phyloP scores from a whole-genome alignment of 1,140 invertebrate species.

The Andricus grossulariae region DNA sequence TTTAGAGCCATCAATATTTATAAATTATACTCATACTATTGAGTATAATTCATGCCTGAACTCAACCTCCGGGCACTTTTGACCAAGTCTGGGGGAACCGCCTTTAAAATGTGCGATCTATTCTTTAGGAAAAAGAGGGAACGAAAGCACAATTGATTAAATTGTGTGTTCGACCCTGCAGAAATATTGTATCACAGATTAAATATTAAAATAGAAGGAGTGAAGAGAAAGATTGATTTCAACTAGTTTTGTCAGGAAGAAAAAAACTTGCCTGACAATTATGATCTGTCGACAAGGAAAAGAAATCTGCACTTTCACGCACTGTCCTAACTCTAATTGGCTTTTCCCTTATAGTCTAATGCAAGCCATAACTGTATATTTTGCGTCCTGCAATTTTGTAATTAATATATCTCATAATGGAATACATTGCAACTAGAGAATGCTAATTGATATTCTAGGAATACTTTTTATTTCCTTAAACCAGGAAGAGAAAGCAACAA shows the following conservation, averaged over 20 bases:
- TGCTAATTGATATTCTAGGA: background rate
- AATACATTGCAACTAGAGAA: background rate
- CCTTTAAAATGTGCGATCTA: background rate
- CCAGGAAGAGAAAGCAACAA: background rate
- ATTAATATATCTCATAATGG: background rate
- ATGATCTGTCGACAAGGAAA: background rate
- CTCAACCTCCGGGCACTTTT: conserved; percentile 5
- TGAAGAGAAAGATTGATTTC: background rate
- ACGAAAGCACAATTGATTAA: background rate
- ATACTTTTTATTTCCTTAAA: background rate
- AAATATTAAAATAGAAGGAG: too few relatives aligned
- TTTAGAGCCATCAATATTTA: conserved; percentile 24
- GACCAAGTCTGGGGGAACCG: background rate
- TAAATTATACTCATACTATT: conserved; percentile 24
- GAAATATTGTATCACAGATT: too few relatives aligned
- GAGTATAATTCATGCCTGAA: background rate
- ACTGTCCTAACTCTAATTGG: background rate
- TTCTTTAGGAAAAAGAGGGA: background rate
- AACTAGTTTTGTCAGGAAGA: background rate
- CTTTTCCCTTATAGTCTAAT: background rate
- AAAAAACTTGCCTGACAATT: background rate
- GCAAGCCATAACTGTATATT: background rate
- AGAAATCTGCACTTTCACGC: background rate
- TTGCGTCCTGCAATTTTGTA: background rate
- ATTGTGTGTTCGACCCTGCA: background rate